Evolutionary conservation across 2,888 invertebrate species (phyloP), one percentile per base, ranked within the genome.

Genomic region (Adelognathus sp.): DNA sequence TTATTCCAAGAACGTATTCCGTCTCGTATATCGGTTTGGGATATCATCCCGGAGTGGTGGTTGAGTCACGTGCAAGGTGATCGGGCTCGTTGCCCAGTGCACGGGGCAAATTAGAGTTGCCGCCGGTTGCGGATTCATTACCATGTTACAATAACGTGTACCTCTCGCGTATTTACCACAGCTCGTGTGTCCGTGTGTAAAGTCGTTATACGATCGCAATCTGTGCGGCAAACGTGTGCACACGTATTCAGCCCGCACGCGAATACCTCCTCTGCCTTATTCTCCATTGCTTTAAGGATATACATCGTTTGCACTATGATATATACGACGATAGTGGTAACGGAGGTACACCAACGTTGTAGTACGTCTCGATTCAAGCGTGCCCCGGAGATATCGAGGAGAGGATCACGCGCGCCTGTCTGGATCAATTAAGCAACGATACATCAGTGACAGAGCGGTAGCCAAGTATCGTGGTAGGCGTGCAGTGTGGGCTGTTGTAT

Each of bases 351-450:
- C 16, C 60, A 58, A 33, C 41, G n/a, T 41, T 52, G 7, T 33
- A 36, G 72, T 27, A 29, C 33, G 16, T 71, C 60, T 77, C 50
- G 77, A 73, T 73, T 56, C 67, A 63, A 63, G 24, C 46, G 67
- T 71, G 70, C 67, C 36, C 72, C 61, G 44, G 39, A 63, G 63
- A 72, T 76, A 76, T 72, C 72, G 63, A 27, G 27, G 33, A 56
- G 33, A 52, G 50, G 63, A 78, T 73, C 69, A 46, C 41, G 14
- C 29, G 39, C 54, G 69, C 50, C 69, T 69, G 77, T 78, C 77
- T 29, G 56, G 73, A 78, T 78, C 77, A 78, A 78, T 78, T 78
- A 78, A 78, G 64, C 77, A 78, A 73, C 77, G 63, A 78, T 78
- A 73, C 69, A 78, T 78, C 77, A 78, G 64, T 64, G 73, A 73